These are phyloP conservation scores for Taeniopygia guttata DNA, from an alignment of 2,797 vertebrate species.

Conservation along the genomic window DNA sequence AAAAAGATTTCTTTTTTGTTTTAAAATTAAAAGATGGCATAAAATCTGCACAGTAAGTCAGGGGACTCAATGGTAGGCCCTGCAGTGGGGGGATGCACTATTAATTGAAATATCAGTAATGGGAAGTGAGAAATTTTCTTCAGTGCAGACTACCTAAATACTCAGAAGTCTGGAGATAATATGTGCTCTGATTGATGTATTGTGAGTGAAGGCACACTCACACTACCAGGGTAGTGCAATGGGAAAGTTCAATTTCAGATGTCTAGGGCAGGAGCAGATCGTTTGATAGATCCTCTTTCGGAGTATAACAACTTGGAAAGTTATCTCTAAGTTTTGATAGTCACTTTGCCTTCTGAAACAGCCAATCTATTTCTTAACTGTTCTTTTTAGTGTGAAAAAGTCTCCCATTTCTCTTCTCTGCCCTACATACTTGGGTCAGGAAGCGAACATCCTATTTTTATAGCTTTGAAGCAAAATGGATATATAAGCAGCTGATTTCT, in stretches of 20 bases:
- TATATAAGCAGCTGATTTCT: slow-evolving; percentile 63
- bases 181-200: background rate
- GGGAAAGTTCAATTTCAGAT: slow-evolving; percentile 41
- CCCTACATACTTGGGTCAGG: slow-evolving; percentile 65
- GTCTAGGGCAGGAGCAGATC: slow-evolving; percentile 20
- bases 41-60: background rate
- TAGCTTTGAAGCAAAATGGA: slow-evolving; percentile 58
- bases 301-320: slow-evolving; percentile 48
- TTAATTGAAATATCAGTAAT: slow-evolving; percentile 11
- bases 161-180: background rate
- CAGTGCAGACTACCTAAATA: background rate
- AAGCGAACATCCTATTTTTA: slow-evolving; percentile 65
- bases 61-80: background rate
- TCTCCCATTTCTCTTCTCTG: slow-evolving; percentile 57
- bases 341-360: slow-evolving; percentile 31
- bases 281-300: slow-evolving; percentile 13
- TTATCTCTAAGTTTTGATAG: slow-evolving; percentile 58
- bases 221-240: background rate
- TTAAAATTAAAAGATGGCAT: background rate
- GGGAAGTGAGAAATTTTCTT: slow-evolving; percentile 2
- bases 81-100: background rate
- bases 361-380: slow-evolving; percentile 25
- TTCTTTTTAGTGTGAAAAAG: slow-evolving; percentile 60
- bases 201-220: background rate
- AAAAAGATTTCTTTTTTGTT: background rate